Evolutionary conservation across 1,140 invertebrate species (phyloP), one percentile per base, ranked within the genome.

Genomic region (Tetragonula clypearis): DNA sequence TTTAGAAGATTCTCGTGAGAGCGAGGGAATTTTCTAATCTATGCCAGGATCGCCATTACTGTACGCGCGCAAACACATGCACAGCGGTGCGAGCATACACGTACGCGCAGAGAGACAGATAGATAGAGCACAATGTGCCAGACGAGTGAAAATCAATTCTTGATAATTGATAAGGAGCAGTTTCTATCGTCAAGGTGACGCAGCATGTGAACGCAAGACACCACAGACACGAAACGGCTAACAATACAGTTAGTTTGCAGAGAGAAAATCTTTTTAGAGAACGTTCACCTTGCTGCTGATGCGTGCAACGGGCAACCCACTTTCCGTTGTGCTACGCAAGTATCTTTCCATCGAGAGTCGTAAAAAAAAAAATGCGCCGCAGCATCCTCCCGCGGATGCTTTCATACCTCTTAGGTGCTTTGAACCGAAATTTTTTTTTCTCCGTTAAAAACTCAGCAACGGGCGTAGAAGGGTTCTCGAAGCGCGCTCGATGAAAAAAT

Each of bases 221-320:
- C 15, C 49, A 76, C 58, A 58, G 80, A 69, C 26, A 56, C 76
- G 72, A 82, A 21, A 30, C 60, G 21, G 75, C 72, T 80, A 86
- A 89, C 85, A 89, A 92, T 93, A 93, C 91, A 92, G 92, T 92
- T 93, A 92, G 90, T 90, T 89, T 88, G 86, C 84, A 81, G 92
- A 92, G 93, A 94, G 93, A 94, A 94, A 94, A 93, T 93, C 92
- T 90, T 92, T 93, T 92, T 86, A 91, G 91, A 92, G 93, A 93
- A 92, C 93, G 72, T 94, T 94, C 91, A 93, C 93, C 92, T 92
- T 85, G 72, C 89, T 73, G 62, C 66, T 49, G 88, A 72, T 85
- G 88, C 91, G 90, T 92, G 90, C 91, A 91, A 91, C 84, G 82
- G 72, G 86, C 93, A 94, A 93, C 93, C 93, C 92, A 94, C 93